A percentile compares a stretch with the other conserved stretches of the same genome.
phyloP scores from a whole-genome alignment of 1,140 invertebrate genomes.

The Cotesia glomerata region DNA sequence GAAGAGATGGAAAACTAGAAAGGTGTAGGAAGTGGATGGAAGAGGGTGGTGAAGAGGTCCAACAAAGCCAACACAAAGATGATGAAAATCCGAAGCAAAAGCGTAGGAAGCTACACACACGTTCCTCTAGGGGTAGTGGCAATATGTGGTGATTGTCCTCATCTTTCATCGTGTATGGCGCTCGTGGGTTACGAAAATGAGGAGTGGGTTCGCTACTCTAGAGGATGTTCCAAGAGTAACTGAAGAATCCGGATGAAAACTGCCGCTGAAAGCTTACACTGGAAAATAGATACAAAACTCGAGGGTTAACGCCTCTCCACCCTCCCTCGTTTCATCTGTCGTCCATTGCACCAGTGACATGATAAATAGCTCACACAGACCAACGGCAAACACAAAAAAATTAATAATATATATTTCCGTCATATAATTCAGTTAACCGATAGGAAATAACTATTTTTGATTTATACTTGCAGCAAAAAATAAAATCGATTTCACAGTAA shows the following conservation, averaged over 20 bases:
- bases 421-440: not conserved
- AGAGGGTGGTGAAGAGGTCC: constrained; percentile 2
- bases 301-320: constrained; percentile 1
- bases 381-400: not conserved
- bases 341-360: constrained; percentile 1
- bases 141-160: constrained; percentile 40
- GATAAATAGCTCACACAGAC: not conserved
- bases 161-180: constrained; percentile 34
- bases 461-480: not conserved
- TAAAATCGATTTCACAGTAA: too few species aligned
- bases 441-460: not conserved
- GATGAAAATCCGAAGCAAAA: not conserved
- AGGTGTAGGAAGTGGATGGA: not conserved
- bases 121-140: constrained; percentile 17
- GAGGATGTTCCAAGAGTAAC: not conserved
- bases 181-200: constrained; percentile 26
- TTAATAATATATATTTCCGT: not conserved
- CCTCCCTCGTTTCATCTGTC: not conserved
- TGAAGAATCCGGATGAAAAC: constrained; percentile 18
- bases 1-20: not conserved
- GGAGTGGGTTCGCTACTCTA: not conserved
- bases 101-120: not conserved
- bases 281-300: constrained; percentile 33
- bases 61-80: not conserved
- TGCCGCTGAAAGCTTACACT: constrained; percentile 31